phyloP scores from a whole-genome alignment of 2,797 vertebrate species.

The Hippoglossus hippoglossus region DNA sequence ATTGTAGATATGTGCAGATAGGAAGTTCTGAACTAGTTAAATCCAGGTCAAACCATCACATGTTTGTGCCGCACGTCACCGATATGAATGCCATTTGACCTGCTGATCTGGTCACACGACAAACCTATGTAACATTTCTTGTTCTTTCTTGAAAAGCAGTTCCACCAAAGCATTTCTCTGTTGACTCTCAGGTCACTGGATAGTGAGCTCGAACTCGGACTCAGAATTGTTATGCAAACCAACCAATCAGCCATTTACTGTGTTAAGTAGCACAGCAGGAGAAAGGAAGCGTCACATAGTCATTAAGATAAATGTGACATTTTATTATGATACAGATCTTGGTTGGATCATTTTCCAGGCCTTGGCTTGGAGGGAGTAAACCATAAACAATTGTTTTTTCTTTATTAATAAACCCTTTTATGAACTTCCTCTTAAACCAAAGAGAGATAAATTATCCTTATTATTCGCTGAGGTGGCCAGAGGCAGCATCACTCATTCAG shows the following conservation, averaged over 20 bases:
- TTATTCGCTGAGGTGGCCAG: background rate
- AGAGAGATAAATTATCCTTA: background rate
- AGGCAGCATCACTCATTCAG: background rate
- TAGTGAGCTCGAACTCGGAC: too few relatives aligned
- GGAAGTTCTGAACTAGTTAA: too few relatives aligned
- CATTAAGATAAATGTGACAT: slow-evolving; percentile 10
- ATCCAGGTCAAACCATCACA: too few relatives aligned
- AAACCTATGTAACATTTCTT: too few relatives aligned
- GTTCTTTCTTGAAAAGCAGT: too few relatives aligned
- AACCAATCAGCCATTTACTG: background rate
- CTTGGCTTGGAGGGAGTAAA: background rate
- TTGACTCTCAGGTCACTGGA: too few relatives aligned
- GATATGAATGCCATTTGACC: too few relatives aligned
- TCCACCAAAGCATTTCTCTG: too few relatives aligned
- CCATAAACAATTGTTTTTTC: background rate
- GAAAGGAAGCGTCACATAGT: background rate
- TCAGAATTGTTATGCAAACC: background rate
- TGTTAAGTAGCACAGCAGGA: background rate
- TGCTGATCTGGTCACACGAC: too few relatives aligned
- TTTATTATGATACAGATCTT: slow-evolving; percentile 12
- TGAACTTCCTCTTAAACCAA: background rate
- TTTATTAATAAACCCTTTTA: background rate
- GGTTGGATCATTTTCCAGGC: background rate
- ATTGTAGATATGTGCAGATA: too few relatives aligned
- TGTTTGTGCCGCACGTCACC: too few relatives aligned